These are phyloP conservation scores for Microcebus lehilahytsara DNA, from an alignment of 2,113 vertebrate genomes.

Conservation along the genomic window DNA sequence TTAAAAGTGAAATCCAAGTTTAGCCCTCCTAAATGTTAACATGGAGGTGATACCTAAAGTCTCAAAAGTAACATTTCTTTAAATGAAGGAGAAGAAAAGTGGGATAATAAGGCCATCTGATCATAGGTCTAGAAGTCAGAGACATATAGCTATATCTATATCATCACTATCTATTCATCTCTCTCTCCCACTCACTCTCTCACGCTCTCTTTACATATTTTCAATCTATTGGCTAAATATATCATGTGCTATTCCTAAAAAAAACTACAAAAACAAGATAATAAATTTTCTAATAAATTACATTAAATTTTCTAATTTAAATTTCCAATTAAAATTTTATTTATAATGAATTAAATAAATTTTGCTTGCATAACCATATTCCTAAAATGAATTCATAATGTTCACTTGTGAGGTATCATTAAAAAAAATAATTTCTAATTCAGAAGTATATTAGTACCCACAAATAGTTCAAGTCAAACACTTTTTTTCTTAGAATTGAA, in stretches of 20 bases:
- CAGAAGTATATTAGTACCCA: background rate
- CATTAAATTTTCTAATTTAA: background rate
- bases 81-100: background rate
- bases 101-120: background rate
- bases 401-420: background rate
- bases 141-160: rapidly evolving
- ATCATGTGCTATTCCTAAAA: background rate
- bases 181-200: background rate
- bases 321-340: too few species aligned
- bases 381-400: background rate
- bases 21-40: background rate
- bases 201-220: background rate
- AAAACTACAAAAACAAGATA: background rate
- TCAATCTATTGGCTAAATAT: background rate
- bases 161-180: background rate
- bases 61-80: background rate
- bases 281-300: background rate
- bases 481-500: background rate
- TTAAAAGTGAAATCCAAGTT: background rate
- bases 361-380: background rate
- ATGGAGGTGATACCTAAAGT: background rate
- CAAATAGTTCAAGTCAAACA: background rate
- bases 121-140: background rate
- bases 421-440: background rate
- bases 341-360: background rate